A percentile compares a stretch with the other conserved stretches of the same genome.
These are phyloP conservation scores for Pelodytes ibericus DNA, from an alignment of 2,797 vertebrate genomes.

Conservation along the genomic window DNA sequence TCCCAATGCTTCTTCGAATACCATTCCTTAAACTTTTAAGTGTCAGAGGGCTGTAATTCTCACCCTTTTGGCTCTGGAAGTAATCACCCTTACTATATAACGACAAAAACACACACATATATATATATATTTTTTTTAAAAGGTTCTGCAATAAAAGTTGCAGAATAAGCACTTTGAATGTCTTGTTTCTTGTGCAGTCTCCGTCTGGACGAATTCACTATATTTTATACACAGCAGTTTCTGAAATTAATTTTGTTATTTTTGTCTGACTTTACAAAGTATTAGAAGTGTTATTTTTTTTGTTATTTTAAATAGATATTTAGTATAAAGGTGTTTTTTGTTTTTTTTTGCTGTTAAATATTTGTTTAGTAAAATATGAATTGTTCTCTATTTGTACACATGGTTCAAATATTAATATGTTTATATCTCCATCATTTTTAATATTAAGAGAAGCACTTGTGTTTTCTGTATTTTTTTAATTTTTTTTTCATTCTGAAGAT, in stretches of 20 bases:
- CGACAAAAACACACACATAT: constrained; percentile 54
- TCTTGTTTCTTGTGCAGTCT: constrained; percentile 59
- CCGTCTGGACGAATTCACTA: constrained; percentile 67
- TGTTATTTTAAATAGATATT: constrained; percentile 97
- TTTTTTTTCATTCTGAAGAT: constrained; percentile 73
- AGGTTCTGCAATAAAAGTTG: constrained; percentile 72
- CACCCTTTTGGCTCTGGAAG: not conserved
- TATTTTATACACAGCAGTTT: constrained; percentile 73
- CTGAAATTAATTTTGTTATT: constrained; percentile 62
- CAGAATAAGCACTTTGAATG: constrained; percentile 79
- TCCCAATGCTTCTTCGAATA: constrained; percentile 56
- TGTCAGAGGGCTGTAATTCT: not conserved
- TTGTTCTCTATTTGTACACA: constrained; percentile 91
- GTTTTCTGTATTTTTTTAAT: constrained; percentile 65
- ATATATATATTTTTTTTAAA: constrained; percentile 5
- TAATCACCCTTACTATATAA: constrained; percentile 64
- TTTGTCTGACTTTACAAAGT: constrained; percentile 80
- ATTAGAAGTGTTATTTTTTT: constrained; percentile 98
- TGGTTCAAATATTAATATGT: constrained; percentile 95
- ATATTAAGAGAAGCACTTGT: constrained; percentile 94
- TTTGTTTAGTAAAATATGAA: constrained; percentile 97
- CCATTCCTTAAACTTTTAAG: constrained; percentile 64
- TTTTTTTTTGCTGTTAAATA: constrained; percentile 90
- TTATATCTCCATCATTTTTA: constrained; percentile 89
- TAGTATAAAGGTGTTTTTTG: constrained; percentile 84